These are phyloP conservation scores for Drosophila stalkeri DNA, from an alignment of 2,888 invertebrate genomes.

Conservation along the genomic window DNA sequence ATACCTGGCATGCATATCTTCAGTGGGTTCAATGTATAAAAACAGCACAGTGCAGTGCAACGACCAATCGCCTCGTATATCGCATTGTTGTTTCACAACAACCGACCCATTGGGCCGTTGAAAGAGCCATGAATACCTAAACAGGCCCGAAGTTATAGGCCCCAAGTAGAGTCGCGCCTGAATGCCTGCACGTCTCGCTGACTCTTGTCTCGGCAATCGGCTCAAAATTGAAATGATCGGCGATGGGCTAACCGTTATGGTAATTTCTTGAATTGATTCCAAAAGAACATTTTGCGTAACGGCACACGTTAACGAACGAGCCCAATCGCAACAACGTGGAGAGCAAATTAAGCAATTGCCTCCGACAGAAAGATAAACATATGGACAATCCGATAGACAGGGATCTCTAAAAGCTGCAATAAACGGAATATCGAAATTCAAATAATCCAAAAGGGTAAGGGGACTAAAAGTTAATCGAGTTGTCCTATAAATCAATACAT, in stretches of 20 bases:
- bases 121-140: constrained; percentile 55
- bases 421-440: background rate
- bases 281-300: constrained; percentile 77
- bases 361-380: background rate
- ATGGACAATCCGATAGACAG: too few relatives aligned
- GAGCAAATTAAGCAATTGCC: constrained; percentile 57
- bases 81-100: constrained; percentile 48
- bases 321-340: constrained; percentile 60
- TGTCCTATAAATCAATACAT: background rate
- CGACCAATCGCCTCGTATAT: constrained; percentile 62
- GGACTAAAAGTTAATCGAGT: background rate
- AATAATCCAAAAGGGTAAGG: background rate
- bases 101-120: constrained; percentile 12
- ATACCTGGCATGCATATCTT: background rate
- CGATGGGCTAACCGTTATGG: constrained; percentile 68
- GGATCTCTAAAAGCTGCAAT: too few relatives aligned
- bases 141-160: constrained; percentile 36
- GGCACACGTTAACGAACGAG: constrained; percentile 69
- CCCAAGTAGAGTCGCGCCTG: constrained; percentile 45
- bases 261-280: constrained; percentile 75
- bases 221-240: constrained; percentile 25
- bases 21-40: background rate
- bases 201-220: constrained; percentile 13
- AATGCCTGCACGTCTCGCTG: constrained; percentile 63
- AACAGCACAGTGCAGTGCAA: constrained; percentile 53